Evolutionary conservation across 2,888 invertebrate genomes (phyloP), one percentile per base, ranked within the genome.

Genomic region (Callyntrura sp.): DNA sequence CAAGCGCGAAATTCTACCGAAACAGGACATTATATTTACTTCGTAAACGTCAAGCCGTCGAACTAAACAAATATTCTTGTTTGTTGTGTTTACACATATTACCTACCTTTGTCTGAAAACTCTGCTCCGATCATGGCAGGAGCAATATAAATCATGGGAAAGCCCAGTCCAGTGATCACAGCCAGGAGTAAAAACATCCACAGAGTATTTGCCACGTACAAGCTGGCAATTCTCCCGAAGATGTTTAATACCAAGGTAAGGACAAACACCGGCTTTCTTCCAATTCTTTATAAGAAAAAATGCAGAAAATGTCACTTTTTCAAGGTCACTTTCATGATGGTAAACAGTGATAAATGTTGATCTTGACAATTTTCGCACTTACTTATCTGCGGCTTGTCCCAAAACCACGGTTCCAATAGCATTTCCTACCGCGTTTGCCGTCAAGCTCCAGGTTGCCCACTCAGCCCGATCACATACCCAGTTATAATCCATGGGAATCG

Each of bases 371-470:
- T n/a, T 76, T 8, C 23, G 48, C 48, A 14, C 95, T 95, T 94
- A 96, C 96, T 94, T 95, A 94, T 96, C 96, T 85, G 96, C 96
- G 92, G 96, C 94, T 94, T 95, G 95, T 90, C 96, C 96, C 93
- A 96, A 95, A 90, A 95, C 94, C 93, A 96, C 95, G 51, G 95
- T 95, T 81, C 96, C 96, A 84, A 95, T 92, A 8, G 87, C 88
- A 84, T 79, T 90, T 12, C 92, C 93, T 2, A 90, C n/a, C 0
- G 89, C 90, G 17, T 84, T 73, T 0, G 83, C 76, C 0, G 92
- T 92, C 8, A 93, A 90, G 1, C 90, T 90, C 82, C 84, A 90
- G 9, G 93, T 93, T 9, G 92, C 92, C 86, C 90, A 93, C 35
- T 93, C 57, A 1, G 68, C 51, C 93, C 95, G 95, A 51, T 95